Conservation (phyloP, 2,113 vertebrate genomes). For the Muscicapa adusta region DNA sequence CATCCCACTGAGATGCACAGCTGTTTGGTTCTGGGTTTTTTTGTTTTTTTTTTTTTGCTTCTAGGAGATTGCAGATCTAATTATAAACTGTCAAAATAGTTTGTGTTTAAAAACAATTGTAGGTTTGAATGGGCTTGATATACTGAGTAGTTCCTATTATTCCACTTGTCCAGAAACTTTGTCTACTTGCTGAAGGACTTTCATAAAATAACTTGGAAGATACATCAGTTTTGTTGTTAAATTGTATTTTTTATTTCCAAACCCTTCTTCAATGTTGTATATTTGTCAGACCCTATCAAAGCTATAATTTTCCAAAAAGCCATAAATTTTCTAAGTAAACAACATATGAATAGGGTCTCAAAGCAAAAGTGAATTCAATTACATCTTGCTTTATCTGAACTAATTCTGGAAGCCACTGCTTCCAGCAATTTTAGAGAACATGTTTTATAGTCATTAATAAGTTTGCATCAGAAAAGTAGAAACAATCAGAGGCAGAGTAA, state of each 20-base stretch:
- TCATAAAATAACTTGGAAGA: neutral
- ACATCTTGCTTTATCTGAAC: neutral
- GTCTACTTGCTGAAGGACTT: neutral
- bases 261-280: neutral
- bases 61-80: neutral
- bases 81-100: neutral
- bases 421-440: neutral
- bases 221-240: neutral
- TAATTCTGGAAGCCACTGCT: neutral
- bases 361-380: neutral
- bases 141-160: neutral
- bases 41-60: accelerated
- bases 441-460: neutral
- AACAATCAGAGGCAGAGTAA: neutral
- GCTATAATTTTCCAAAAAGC: neutral
- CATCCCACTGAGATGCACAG: neutral
- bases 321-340: neutral
- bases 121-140: neutral
- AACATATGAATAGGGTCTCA: neutral
- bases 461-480: neutral
- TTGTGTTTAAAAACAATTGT: neutral
- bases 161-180: neutral
- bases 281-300: neutral
- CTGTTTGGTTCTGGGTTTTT: neutral
- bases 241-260: neutral